These are phyloP conservation scores for Drymonia ruficornis DNA, from an alignment of 2,888 invertebrate species.

Conservation along the genomic window DNA sequence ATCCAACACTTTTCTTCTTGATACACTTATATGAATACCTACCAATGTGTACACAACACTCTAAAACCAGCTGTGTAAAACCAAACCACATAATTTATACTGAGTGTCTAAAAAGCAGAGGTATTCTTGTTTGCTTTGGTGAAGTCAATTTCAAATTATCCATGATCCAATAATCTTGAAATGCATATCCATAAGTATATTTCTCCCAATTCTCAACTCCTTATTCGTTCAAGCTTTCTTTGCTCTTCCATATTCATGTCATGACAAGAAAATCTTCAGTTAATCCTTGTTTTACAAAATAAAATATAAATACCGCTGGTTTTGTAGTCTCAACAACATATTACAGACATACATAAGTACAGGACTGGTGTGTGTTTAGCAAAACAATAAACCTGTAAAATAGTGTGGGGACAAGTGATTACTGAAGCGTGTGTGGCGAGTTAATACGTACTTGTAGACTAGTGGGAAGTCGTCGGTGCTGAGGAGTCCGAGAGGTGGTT, in stretches of 20 bases:
- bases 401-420: constrained; percentile 63
- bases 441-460: constrained; percentile 91
- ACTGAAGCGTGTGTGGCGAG: constrained; percentile 19
- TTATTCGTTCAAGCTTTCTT: constrained; percentile 19
- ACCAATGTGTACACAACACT: constrained; percentile 47
- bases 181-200: constrained; percentile 12
- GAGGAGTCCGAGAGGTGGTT: constrained; percentile 92
- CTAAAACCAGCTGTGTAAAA: constrained; percentile 43
- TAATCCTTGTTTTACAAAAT: constrained; percentile 31
- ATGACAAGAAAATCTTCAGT: constrained; percentile 26
- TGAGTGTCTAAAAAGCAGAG: constrained; percentile 51
- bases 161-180: constrained; percentile 29
- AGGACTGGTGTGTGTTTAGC: constrained; percentile 53
- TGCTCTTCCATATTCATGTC: constrained; percentile 17
- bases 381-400: constrained; percentile 61
- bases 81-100: constrained; percentile 39
- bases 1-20: constrained; percentile 48
- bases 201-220: constrained; percentile 16
- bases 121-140: constrained; percentile 40
- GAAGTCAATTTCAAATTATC: constrained; percentile 17
- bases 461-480: constrained; percentile 92
- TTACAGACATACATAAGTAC: constrained; percentile 66
- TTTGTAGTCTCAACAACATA: constrained; percentile 60
- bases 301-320: constrained; percentile 61
- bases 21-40: constrained; percentile 53